phyloP scores from a whole-genome alignment of 2,797 vertebrate species.

The Chaenodraco wilsoni region DNA sequence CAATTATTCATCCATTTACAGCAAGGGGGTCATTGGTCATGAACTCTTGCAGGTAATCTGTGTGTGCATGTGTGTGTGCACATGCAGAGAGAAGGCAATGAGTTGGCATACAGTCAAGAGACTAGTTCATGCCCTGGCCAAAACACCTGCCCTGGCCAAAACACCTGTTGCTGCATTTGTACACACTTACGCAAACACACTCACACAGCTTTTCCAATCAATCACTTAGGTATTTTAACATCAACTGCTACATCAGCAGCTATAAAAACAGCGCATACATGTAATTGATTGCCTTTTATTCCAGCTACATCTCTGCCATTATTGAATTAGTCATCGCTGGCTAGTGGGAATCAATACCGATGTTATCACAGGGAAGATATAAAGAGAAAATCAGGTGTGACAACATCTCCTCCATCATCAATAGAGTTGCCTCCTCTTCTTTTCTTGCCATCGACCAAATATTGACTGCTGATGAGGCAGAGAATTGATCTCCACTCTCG shows the following conservation, averaged over 20 bases:
- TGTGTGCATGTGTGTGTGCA: constrained; percentile 17
- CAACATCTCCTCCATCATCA: constrained; percentile 73
- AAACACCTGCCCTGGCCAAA: constrained; percentile 7
- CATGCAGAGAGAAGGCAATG: background rate
- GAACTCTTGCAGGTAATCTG: constrained; percentile 4
- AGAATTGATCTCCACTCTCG: constrained; percentile 57
- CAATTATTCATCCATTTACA: constrained; percentile 26
- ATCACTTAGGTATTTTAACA: constrained; percentile 32
- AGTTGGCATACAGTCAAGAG: constrained; percentile 20
- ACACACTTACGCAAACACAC: constrained; percentile 16
- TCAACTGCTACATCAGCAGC: constrained; percentile 27
- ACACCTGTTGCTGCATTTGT: constrained; percentile 1
- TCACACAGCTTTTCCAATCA: constrained; percentile 26
- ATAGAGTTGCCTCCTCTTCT: constrained; percentile 62
- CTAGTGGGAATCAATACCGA: constrained; percentile 70
- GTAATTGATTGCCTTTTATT: constrained; percentile 65
- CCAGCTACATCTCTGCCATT: constrained; percentile 41
- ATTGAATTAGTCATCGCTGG: constrained; percentile 65
- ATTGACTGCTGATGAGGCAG: constrained; percentile 74
- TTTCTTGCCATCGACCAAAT: constrained; percentile 60
- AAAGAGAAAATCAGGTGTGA: constrained; percentile 76
- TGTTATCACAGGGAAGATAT: constrained; percentile 70
- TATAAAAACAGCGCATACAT: constrained; percentile 40
- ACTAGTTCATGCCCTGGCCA: constrained; percentile 11
- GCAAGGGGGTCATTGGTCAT: constrained; percentile 27